These are phyloP conservation scores for Macrosoma leucophasiata DNA, from an alignment of 2,888 invertebrate genomes.

Conservation along the genomic window DNA sequence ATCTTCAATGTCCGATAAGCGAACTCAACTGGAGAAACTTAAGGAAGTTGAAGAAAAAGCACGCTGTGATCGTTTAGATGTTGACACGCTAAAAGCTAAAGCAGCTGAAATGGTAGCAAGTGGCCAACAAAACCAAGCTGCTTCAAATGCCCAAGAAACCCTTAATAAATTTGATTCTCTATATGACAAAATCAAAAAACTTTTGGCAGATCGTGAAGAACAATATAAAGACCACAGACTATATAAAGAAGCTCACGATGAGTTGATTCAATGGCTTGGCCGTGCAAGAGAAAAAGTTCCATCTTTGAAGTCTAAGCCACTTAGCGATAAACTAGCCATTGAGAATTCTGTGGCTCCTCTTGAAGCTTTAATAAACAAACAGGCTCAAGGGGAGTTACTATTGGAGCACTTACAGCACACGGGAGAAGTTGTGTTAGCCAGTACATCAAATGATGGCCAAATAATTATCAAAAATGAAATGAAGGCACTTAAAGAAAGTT, in stretches of 20 bases:
- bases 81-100: slow-evolving; percentile 88
- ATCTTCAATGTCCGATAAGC: slow-evolving; percentile 89
- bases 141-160: slow-evolving; percentile 89
- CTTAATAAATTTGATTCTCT: slow-evolving; percentile 88
- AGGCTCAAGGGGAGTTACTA: slow-evolving; percentile 91
- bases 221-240: slow-evolving; percentile 91
- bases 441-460: slow-evolving; percentile 88
- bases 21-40: slow-evolving; percentile 88
- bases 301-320: slow-evolving; percentile 86
- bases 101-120: slow-evolving; percentile 90
- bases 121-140: slow-evolving; percentile 89
- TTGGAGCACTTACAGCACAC: slow-evolving; percentile 91
- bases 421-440: slow-evolving; percentile 89
- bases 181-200: slow-evolving; percentile 84
- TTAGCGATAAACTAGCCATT: slow-evolving; percentile 91
- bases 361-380: slow-evolving; percentile 89
- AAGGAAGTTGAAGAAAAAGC: slow-evolving; percentile 92
- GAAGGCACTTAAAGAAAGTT: slow-evolving; percentile 88
- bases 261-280: slow-evolving; percentile 90
- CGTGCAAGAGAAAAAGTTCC: slow-evolving; percentile 93
- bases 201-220: slow-evolving; percentile 86
- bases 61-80: slow-evolving; percentile 91
- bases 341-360: slow-evolving; percentile 92
- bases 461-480: slow-evolving; percentile 89
- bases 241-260: slow-evolving; percentile 94